Base-by-base conservation (phyloP, 2,797 vertebrate species). In the Danionella dracula region DNA sequence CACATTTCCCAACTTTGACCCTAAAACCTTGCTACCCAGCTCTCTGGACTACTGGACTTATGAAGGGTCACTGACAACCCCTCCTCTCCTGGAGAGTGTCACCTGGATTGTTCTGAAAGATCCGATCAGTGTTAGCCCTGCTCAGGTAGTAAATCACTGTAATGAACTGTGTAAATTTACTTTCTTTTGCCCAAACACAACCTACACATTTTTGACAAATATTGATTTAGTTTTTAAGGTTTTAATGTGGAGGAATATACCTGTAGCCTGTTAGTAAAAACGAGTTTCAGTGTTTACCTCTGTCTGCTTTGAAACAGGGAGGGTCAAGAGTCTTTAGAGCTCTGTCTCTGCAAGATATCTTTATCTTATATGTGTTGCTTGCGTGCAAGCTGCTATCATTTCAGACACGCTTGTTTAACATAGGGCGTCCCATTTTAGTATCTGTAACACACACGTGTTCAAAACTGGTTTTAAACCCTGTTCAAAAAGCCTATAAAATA, bases 51-150 rank as follows among this genome's bases (percentile, higher is more conserved):
- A 90, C 73, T 99, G 95, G 95, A 98, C 94, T 1, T 99, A 99
- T 9, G 92, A 92, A 0, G 96, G 96, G 27, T 99, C 96, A 71
- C 86, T 97, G 75, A 99, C 96, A 1, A 94, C 94, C 3, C 96
- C 96, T 13, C 96, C 96, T 41, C 91, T 98, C 50, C 77, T 92
- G 11, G 96, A 99, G 80, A 95, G 92, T 1, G 96, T 98, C 76
- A 95, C 89, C 8, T 99, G 96, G 96, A 94, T 98, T 4, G 78
- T 98, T 65, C 86, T 99, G 45, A 97, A 88, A 80, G 91, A 97
- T 1, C 90, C 92, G 3, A 92, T 99, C 80, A 91, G 73, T 34
- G 84, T 95, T 80, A 95, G 88, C 78, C 81, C 92, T 50, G 86
- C 87, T 48, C 95, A 99, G 87, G 95, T 97, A 86, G 12, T n/a